Conservation (phyloP, 2,113 vertebrate species). For the Canis aureus region DNA sequence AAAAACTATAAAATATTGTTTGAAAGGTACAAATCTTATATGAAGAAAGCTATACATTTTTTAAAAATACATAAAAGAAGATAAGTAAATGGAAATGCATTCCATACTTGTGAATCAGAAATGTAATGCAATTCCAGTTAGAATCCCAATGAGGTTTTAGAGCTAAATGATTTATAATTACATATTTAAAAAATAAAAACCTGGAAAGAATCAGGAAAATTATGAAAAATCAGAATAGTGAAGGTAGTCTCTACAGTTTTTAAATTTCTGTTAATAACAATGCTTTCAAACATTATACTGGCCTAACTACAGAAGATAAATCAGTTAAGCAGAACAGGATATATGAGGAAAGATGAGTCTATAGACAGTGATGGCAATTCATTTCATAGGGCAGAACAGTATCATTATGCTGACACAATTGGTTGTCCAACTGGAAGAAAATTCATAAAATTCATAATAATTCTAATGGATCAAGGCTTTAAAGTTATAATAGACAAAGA, state of each 20-base stretch:
- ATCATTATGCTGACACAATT: constrained; percentile 23
- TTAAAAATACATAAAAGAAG: neutral
- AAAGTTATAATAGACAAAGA: constrained; percentile 56
- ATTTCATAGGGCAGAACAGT: neutral
- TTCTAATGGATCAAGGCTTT: neutral
- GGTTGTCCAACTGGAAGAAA: constrained; percentile 26
- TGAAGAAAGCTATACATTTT: neutral
- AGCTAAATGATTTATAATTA: neutral
- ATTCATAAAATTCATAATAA: constrained; percentile 5
- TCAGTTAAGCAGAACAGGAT: neutral
- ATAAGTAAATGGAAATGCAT: neutral
- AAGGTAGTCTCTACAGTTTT: neutral
- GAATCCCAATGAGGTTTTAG: neutral
- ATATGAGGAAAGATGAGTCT: neutral
- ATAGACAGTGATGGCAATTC: neutral
- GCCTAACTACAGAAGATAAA: neutral
- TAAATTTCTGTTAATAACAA: constrained; percentile 14
- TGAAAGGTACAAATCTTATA: neutral
- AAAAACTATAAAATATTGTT: neutral
- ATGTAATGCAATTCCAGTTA: neutral
- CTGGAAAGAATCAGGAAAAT: constrained; percentile 22
- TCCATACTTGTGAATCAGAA: neutral
- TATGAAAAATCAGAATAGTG: constrained; percentile 27
- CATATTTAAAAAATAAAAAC: constrained; percentile 34
- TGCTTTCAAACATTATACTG: neutral